These are phyloP conservation scores for Hyppa rectilinea DNA, from an alignment of 2,888 invertebrate genomes.

Conservation along the genomic window DNA sequence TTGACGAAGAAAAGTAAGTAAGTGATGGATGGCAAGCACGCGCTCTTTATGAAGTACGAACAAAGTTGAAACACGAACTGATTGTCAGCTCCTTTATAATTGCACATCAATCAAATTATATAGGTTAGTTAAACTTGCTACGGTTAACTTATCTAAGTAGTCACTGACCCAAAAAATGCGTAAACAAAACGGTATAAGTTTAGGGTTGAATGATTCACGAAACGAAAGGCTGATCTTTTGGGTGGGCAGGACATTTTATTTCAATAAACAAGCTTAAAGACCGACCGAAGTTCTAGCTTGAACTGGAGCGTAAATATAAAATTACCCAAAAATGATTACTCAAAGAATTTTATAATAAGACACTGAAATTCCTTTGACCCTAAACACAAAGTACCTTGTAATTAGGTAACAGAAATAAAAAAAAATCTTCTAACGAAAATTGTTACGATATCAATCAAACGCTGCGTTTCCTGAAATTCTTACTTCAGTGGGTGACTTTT, in stretches of 20 bases:
- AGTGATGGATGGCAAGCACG: constrained; percentile 45
- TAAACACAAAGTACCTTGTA: constrained; percentile 14
- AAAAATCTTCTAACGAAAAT: constrained; percentile 13
- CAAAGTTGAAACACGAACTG: constrained; percentile 40
- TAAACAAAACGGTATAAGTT: constrained; percentile 41
- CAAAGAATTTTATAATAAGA: constrained; percentile 7
- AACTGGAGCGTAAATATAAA: not conserved
- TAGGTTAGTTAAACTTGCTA: constrained; percentile 52
- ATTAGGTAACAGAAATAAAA: constrained; percentile 25
- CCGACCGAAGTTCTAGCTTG: not conserved
- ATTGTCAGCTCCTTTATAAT: constrained; percentile 31
- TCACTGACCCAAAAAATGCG: constrained; percentile 65
- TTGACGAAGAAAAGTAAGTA: constrained; percentile 29
- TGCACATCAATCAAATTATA: constrained; percentile 41
- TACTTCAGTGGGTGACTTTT: constrained; percentile 18
- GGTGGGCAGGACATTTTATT: constrained; percentile 61
- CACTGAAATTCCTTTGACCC: constrained; percentile 21
- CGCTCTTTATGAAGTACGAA: constrained; percentile 22
- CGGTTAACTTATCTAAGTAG: constrained; percentile 50
- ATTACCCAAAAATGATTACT: not conserved
- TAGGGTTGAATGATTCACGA: constrained; percentile 52
- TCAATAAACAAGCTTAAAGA: not conserved
- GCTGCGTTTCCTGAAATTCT: constrained; percentile 40
- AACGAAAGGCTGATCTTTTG: constrained; percentile 66
- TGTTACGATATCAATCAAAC: constrained; percentile 43